phyloP scores from a whole-genome alignment of 2,888 invertebrate species.

The Tinea semifulvella region DNA sequence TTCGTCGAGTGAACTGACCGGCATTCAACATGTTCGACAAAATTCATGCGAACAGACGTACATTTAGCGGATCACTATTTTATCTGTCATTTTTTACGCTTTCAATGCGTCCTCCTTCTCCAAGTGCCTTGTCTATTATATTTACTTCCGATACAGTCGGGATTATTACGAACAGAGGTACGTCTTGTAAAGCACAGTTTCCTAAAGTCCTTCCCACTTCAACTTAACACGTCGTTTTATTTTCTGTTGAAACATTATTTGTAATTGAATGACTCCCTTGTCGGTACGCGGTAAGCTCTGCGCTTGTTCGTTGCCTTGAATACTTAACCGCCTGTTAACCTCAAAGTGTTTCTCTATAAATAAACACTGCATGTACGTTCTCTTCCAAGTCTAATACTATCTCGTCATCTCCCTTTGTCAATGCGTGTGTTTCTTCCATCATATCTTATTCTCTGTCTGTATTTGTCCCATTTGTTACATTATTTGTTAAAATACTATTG shows the following conservation, averaged over 20 bases:
- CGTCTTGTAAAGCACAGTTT: slow-evolving; percentile 2
- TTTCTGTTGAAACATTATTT: slow-evolving; percentile 10
- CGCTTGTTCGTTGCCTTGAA: background rate
- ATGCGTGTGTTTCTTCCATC: too few species aligned
- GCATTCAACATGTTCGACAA: slow-evolving; percentile 76
- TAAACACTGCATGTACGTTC: slow-evolving; percentile 6
- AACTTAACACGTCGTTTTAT: slow-evolving; percentile 3
- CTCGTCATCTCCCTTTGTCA: too few species aligned
- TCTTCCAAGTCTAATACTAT: too few species aligned
- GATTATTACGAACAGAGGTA: too few species aligned
- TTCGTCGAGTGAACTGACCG: slow-evolving; percentile 80
- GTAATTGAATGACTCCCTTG: slow-evolving; percentile 6
- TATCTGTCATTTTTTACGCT: background rate
- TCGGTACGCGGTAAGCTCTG: slow-evolving; percentile 2
- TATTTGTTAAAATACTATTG: too few species aligned
- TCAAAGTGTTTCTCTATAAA: slow-evolving; percentile 2
- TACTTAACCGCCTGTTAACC: slow-evolving; percentile 8
- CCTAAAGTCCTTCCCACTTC: slow-evolving; percentile 3
- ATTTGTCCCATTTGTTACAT: too few species aligned
- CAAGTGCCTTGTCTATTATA: slow-evolving; percentile 52
- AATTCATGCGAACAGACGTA: slow-evolving; percentile 87
- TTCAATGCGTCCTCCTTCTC: slow-evolving; percentile 27
- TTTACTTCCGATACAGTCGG: too few species aligned
- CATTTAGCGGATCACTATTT: slow-evolving; percentile 69
- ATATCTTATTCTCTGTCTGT: too few species aligned